Percentiles rank a stretch among this genome's conserved stretches.
Evolutionary conservation across 2,113 vertebrate genomes (phyloP).

Genomic region (Gasterosteus aculeatus): DNA sequence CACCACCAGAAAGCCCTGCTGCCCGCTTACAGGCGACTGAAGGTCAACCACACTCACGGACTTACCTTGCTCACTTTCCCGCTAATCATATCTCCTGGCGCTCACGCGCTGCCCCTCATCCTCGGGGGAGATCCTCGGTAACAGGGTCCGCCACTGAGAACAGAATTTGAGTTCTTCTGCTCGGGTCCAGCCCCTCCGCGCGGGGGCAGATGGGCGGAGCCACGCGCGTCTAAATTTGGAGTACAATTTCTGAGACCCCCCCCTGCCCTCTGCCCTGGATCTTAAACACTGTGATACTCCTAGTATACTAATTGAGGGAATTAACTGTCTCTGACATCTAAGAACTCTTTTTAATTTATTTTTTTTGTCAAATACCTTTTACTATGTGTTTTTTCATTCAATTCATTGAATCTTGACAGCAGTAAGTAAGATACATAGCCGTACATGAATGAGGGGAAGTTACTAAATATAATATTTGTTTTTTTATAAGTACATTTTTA

Average conservation of each 20-base stretch:
- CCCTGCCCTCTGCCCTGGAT: background rate
- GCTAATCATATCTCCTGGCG: constrained; percentile 52
- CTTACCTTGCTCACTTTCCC: constrained; percentile 75
- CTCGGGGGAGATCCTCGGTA: constrained; percentile 41
- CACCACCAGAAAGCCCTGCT: constrained; percentile 8
- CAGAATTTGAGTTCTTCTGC: constrained; percentile 71
- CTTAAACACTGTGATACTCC: background rate
- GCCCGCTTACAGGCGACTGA: background rate
- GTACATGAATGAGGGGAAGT: too few species aligned
- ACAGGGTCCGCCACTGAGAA: constrained; percentile 48
- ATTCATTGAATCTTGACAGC: too few species aligned
- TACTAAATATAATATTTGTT: background rate
- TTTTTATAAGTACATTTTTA: too few species aligned
- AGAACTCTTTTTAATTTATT: too few species aligned
- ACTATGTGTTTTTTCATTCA: too few species aligned
- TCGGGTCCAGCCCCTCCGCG: constrained; percentile 49
- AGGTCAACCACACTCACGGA: background rate
- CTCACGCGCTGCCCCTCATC: constrained; percentile 47
- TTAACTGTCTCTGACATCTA: too few species aligned
- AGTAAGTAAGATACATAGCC: too few species aligned
- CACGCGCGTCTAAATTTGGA: constrained; percentile 38
- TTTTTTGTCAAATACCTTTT: too few species aligned
- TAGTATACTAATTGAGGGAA: too few species aligned
- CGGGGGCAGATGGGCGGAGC: constrained; percentile 64
- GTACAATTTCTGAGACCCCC: constrained; percentile 49